Evolutionary conservation across 2,797 vertebrate species (phyloP), one percentile per base, ranked within the genome.

Genomic region (Cebuella pygmaea): DNA sequence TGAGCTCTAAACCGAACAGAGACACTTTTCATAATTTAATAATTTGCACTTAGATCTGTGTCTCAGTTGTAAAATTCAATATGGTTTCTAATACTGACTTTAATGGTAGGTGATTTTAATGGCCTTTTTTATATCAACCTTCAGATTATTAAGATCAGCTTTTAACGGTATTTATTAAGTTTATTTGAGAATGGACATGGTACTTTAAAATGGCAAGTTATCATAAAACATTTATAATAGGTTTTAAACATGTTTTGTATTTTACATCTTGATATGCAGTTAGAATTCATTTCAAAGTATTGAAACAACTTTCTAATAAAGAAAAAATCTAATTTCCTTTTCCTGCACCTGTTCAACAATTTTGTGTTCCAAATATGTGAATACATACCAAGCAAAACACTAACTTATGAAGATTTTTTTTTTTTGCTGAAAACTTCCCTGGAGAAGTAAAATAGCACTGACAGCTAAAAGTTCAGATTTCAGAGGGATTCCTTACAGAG

Each of bases 11-110:
- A 67, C 44, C 76, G 93, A 93, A 57, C 36, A 67, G 75, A 93
- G 76, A 46, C 3, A 59, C 27, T 76, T 79, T 88, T 93, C 79
- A 41, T 85, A 85, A 3, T 88, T 92, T 95, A 86, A 93, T 81
- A 81, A 92, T 97, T 90, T 95, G 2, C 30, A 82, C 67, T 90
- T 78, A 90, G 80, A 84, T 88, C 11, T 93, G 26, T 14, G 33
- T 87, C 81, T 95, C 30, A 74, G 24, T 39, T 96, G 12, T 86
- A 33, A 83, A 87, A 75, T 80, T 95, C 10, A 95, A 22, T 67
- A 57, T 27, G n/a, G 13, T 44, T n/a, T 86, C 72, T 88, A 90
- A 93, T 94, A 93, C 61, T 94, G 44, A 84, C 50, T 97, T 88
- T 59, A 90, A 12, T 59, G 14, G 24, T 61, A 67, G 20, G 57